Evolutionary conservation across 2,888 invertebrate genomes (phyloP).

Genomic region (Ellobium chinense): DNA sequence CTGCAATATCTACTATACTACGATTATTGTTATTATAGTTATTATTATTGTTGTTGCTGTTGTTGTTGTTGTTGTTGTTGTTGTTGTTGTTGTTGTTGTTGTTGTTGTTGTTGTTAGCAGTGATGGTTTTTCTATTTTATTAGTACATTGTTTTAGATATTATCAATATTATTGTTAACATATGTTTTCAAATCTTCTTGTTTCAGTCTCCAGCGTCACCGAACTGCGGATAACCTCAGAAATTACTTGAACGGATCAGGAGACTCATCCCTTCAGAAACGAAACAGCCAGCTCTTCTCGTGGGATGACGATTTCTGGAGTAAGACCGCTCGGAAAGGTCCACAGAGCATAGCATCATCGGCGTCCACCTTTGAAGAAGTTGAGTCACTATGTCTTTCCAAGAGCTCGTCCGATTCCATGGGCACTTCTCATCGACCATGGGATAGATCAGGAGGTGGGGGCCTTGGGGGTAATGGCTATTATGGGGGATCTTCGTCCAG

Average conservation of each 20-base stretch:
- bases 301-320: slow-evolving; percentile 45
- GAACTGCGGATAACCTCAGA: slow-evolving; percentile 19
- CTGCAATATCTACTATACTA: neutral
- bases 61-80: too few relatives aligned
- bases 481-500: neutral
- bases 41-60: slow-evolving; percentile 8
- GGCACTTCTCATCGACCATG: slow-evolving; percentile 13
- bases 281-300: slow-evolving; percentile 15
- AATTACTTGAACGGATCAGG: neutral
- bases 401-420: slow-evolving; percentile 48
- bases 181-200: neutral
- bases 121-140: neutral
- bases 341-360: slow-evolving; percentile 40
- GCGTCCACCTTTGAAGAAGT: slow-evolving; percentile 60
- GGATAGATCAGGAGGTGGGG: neutral
- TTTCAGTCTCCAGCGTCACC: slow-evolving; percentile 30
- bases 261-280: neutral
- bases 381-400: slow-evolving; percentile 55
- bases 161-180: neutral
- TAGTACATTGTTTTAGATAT: neutral
- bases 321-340: neutral
- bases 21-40: too few relatives aligned
- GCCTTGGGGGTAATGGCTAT: neutral
- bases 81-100: too few relatives aligned
- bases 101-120: neutral